Conservation (phyloP, 1,140 invertebrate species). For the Pogonomyrmex californicus region DNA sequence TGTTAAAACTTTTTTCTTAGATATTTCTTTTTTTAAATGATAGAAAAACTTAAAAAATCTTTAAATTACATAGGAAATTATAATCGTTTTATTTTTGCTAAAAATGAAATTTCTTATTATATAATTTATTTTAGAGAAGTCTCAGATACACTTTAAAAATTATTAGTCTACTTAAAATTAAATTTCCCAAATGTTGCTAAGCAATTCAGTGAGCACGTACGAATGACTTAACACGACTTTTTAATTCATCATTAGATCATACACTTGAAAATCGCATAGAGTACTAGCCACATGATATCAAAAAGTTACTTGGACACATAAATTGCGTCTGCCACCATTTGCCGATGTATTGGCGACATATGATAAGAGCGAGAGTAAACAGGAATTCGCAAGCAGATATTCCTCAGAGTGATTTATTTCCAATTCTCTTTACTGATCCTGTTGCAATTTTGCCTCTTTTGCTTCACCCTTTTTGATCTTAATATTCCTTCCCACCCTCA, state of each 20-base stretch:
- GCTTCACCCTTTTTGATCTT: not conserved
- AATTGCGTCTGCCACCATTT: not conserved
- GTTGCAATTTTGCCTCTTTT: conserved; percentile 2
- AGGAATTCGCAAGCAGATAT: not conserved
- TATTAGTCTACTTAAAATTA: conserved; percentile 21
- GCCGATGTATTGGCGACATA: not conserved
- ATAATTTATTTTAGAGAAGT: not conserved
- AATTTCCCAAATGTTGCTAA: not conserved
- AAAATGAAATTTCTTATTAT: conserved; percentile 4
- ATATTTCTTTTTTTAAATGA: not conserved
- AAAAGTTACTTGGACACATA: not conserved
- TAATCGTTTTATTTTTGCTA: not conserved
- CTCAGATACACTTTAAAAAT: not conserved
- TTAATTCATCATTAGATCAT: not conserved
- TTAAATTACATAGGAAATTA: not conserved
- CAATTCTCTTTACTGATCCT: conserved; percentile 28
- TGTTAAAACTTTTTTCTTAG: not conserved
- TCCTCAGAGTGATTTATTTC: conserved; percentile 11
- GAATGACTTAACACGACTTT: not conserved
- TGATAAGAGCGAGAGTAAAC: not conserved
- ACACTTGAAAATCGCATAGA: not conserved
- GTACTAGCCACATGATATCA: not conserved
- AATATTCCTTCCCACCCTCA: not conserved
- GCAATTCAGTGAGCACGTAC: not conserved
- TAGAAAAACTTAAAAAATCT: not conserved